These are phyloP conservation scores for Pseudopodoces humilis DNA, from an alignment of 2,113 vertebrate species.

Conservation along the genomic window DNA sequence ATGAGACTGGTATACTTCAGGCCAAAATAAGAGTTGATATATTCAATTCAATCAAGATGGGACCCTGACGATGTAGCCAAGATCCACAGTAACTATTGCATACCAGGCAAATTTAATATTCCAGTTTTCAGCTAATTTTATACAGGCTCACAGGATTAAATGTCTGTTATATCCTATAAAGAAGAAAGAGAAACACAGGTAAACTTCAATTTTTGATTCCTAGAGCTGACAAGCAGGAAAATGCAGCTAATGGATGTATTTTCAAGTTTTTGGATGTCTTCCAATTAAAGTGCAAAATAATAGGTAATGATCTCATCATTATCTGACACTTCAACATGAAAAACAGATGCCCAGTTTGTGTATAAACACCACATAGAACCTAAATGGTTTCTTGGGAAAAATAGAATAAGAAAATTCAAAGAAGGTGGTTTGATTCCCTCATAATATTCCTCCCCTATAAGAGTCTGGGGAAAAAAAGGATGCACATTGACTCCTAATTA, in stretches of 20 bases:
- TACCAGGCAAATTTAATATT: neutral
- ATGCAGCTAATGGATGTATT: neutral
- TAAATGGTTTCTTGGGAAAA: neutral
- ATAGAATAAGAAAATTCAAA: neutral
- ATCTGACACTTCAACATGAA: neutral
- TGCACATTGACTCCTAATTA: neutral
- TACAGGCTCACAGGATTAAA: neutral
- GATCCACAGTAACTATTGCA: neutral
- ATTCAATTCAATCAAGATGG: neutral
- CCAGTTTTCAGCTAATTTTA: neutral
- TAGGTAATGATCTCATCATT: neutral
- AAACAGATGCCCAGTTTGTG: neutral
- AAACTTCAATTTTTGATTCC: neutral
- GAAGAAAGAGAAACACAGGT: neutral
- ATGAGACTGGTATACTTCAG: neutral
- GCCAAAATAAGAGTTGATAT: neutral
- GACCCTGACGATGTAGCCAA: neutral
- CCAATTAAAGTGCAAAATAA: neutral
- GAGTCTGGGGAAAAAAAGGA: neutral
- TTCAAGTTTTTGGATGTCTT: neutral
- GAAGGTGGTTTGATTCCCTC: fast-evolving
- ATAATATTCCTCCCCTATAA: neutral
- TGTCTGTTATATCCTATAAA: neutral
- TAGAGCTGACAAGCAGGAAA: neutral
- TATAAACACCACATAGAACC: neutral